phyloP scores from a whole-genome alignment of 2,888 invertebrate species.

The Prosapia bicincta region DNA sequence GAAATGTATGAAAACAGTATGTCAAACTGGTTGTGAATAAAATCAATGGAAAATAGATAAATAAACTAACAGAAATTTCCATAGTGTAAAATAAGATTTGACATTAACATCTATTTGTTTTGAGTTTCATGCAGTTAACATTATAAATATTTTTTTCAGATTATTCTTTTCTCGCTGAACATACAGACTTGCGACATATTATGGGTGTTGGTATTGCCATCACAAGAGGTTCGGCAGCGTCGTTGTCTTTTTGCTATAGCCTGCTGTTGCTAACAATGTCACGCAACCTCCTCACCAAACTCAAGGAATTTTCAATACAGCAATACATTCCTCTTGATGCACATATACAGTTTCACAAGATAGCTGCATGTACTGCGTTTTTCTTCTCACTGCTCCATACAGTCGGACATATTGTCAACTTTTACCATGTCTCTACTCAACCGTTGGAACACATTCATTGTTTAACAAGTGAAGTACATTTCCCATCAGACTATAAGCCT shows the following conservation, averaged over 20 bases:
- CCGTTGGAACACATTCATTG: constrained; percentile 89
- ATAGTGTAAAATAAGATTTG: no score
- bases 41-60: no score
- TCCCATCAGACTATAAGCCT: constrained; percentile 90
- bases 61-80: no score
- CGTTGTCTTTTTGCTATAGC: constrained; percentile 92
- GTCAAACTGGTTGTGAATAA: no score
- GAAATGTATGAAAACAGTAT: no score
- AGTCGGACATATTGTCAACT: constrained; percentile 93
- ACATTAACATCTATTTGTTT: no score
- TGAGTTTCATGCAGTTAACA: no score
- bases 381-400: constrained; percentile 92
- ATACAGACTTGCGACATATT: constrained; percentile 89
- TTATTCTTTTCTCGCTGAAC: constrained; percentile 95
- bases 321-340: constrained; percentile 68
- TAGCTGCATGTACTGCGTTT: constrained; percentile 90
- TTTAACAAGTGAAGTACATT: constrained; percentile 89
- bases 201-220: constrained; percentile 98
- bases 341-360: constrained; percentile 96
- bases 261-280: constrained; percentile 91
- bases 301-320: constrained; percentile 64
- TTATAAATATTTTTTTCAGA: constrained; percentile 58
- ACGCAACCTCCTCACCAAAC: constrained; percentile 82
- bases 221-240: constrained; percentile 90
- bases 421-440: constrained; percentile 96